A percentile compares a stretch with the other conserved stretches of the same genome.
Evolutionary conservation across 2,797 vertebrate species (phyloP).

Genomic region (Diplodus sargus): DNA sequence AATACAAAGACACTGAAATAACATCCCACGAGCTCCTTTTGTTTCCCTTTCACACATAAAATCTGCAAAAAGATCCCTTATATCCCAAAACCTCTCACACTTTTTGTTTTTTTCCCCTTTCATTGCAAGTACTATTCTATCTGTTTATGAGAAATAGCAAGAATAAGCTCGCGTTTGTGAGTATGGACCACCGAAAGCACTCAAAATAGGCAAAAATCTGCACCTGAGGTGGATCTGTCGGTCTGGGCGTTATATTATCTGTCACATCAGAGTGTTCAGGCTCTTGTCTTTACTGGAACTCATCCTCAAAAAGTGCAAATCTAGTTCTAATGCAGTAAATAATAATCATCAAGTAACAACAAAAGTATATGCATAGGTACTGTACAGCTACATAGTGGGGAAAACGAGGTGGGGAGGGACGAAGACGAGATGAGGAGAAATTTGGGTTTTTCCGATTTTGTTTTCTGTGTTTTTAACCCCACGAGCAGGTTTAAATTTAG

Average conservation of each 20-base stretch:
- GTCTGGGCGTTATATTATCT: slow-evolving; percentile 59
- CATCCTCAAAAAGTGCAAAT: slow-evolving; percentile 87
- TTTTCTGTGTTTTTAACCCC: slow-evolving; percentile 22
- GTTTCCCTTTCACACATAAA: slow-evolving; percentile 64
- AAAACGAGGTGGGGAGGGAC: slow-evolving; percentile 2
- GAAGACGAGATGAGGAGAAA: slow-evolving; percentile 24
- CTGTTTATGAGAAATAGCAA: slow-evolving; percentile 44
- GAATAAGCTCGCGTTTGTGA: slow-evolving; percentile 41
- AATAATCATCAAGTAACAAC: slow-evolving; percentile 79
- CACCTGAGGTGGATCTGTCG: slow-evolving; percentile 72
- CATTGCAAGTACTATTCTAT: slow-evolving; percentile 48
- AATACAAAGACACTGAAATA: slow-evolving; percentile 74
- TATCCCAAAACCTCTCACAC: slow-evolving; percentile 44
- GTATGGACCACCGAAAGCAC: slow-evolving; percentile 59
- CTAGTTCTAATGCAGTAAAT: slow-evolving; percentile 85
- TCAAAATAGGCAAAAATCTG: slow-evolving; percentile 62
- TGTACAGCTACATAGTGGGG: slow-evolving; percentile 82
- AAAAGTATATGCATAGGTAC: slow-evolving; percentile 84
- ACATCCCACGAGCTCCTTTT: slow-evolving; percentile 60
- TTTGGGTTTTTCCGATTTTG: slow-evolving; percentile 41
- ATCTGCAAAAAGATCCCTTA: slow-evolving; percentile 69
- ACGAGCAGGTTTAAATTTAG: slow-evolving; percentile 71
- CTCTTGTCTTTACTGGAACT: slow-evolving; percentile 73
- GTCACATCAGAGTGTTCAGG: slow-evolving; percentile 68
- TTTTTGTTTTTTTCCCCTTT: slow-evolving; percentile 13